Evolutionary conservation across 1,140 invertebrate species (phyloP).

Genomic region (Hylyphantes graminicola): DNA sequence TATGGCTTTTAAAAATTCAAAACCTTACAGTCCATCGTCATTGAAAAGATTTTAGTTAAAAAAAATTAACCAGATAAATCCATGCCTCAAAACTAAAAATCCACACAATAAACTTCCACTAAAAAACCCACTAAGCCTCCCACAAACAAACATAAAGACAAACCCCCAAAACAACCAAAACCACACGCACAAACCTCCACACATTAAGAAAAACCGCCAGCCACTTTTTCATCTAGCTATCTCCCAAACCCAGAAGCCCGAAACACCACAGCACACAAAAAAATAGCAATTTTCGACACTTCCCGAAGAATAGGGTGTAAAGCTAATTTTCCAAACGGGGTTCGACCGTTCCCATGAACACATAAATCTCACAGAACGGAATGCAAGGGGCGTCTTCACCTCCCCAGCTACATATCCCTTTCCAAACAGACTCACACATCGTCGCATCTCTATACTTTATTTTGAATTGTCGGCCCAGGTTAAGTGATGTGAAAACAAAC

Average conservation of each 20-base stretch:
- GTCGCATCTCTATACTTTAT: conserved; percentile 47
- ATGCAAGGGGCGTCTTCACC: conserved; percentile 15
- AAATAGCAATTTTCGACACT: conserved; percentile 40
- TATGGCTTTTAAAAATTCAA: too few relatives aligned
- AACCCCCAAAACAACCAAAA: background rate
- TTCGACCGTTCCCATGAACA: conserved; percentile 41
- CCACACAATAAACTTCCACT: background rate
- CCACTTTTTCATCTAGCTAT: conserved; percentile 49
- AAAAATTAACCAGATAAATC: too few relatives aligned
- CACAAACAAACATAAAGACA: background rate
- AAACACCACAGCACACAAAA: conserved; percentile 8
- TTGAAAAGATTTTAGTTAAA: too few relatives aligned
- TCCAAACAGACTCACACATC: conserved; percentile 39
- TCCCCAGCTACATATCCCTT: background rate
- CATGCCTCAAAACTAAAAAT: too few relatives aligned
- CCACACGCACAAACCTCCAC: background rate
- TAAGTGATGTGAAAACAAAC: conserved; percentile 57
- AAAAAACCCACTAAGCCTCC: background rate
- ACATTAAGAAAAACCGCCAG: background rate
- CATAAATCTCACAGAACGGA: conserved; percentile 56
- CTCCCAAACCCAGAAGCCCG: conserved; percentile 10
- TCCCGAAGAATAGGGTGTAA: conserved; percentile 1
- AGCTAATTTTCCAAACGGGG: conserved; percentile 49
- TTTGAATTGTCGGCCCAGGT: conserved; percentile 51
- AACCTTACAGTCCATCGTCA: too few relatives aligned